Evolutionary conservation across 2,797 vertebrate genomes (phyloP).

Genomic region (Falco rusticolus): DNA sequence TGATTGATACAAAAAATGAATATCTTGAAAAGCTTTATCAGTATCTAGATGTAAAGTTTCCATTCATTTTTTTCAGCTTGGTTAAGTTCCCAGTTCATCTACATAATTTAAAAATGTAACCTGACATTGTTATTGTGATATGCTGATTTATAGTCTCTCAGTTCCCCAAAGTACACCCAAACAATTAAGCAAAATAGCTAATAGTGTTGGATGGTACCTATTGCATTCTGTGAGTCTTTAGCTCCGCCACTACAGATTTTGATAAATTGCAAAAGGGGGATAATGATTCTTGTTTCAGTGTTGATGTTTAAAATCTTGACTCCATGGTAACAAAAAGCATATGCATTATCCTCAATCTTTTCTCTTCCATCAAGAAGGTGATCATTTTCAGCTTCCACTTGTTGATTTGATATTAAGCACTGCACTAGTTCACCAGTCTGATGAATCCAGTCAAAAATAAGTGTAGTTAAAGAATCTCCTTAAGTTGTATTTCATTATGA

Average conservation of each 20-base stretch:
- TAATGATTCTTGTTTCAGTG: neutral
- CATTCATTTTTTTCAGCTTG: neutral
- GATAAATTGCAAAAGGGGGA: neutral
- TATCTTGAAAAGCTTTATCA: neutral
- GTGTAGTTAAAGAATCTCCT: neutral
- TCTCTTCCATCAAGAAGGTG: neutral
- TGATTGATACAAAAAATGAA: neutral
- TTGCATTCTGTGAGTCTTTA: neutral
- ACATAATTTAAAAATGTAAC: neutral
- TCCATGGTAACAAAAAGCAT: neutral
- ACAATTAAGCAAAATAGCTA: neutral
- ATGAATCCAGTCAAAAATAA: neutral
- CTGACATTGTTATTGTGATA: neutral
- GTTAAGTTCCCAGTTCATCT: neutral
- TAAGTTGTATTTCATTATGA: neutral
- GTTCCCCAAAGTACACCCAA: neutral
- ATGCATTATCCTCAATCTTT: neutral
- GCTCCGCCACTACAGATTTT: neutral
- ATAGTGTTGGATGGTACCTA: neutral
- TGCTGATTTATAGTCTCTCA: neutral
- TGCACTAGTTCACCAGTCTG: neutral
- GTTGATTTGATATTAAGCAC: neutral
- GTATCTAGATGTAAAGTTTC: rapidly evolving
- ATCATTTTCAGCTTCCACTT: neutral
- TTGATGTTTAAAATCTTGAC: neutral